Base-by-base conservation (phyloP, 2,888 invertebrate genomes). In the Polylopha cassiicola region DNA sequence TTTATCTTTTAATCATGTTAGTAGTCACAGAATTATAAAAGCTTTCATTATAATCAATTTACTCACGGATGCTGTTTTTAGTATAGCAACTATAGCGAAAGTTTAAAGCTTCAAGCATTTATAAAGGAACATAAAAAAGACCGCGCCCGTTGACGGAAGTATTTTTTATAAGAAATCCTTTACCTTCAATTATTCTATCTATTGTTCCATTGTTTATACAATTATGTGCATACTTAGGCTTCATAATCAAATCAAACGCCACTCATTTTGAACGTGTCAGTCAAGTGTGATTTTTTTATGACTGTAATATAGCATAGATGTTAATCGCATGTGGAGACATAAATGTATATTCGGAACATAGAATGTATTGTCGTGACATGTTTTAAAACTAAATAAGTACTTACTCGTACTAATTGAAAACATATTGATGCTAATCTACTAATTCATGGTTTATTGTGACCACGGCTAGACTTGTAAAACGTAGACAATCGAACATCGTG, bases 201-300 rank as follows among this genome's bases (percentile, higher is more conserved):
- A 63, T 68, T 68, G 65, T 69, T 65, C 65, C 50, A 66, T 67
- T 69, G 65, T 68, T 58, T 48, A 48, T 39, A 49, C n/a, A 49
- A 43, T 47, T 46, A 52, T 47, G 41, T 39, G 45, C 26, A 31
- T 44, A 34, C 33, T 27, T 41, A 33, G 31, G 38, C 41, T 34
- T 44, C 33, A 46, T 39, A 41, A n/a, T 47, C 33, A 46, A 33
- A 38, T 24, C 32, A 37, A 43, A 39, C 43, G 47, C 38, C 46
- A 49, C 50, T 50, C 58, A 52, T 50, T 47, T 42, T 26, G 39
- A 32, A 58, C 47, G 52, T 67, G 69, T 65, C 66, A 69, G 65
- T 67, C 67, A 68, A 50, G 37, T 13, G 5, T 23, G 13, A 41
- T 34, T 24, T n/a, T n/a, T n/a, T n/a, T n/a, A n/a, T n/a, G n/a